Percentiles rank a stretch among this genome's conserved stretches.
Evolutionary conservation across 2,113 vertebrate species (phyloP).

Genomic region (Hiodon alosoides): DNA sequence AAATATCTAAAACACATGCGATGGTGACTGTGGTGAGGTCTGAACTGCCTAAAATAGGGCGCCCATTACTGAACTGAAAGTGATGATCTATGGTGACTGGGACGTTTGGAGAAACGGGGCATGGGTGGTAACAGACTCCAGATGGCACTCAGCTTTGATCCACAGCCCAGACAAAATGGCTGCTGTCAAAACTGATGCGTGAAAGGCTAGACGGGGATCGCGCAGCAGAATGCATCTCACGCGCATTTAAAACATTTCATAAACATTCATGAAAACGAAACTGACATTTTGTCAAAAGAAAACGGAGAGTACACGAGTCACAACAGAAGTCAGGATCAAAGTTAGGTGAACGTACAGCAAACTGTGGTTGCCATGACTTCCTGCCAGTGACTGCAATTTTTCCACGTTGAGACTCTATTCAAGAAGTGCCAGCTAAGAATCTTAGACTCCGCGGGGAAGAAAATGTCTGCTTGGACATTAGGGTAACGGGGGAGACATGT

Average conservation of each 20-base stretch:
- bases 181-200: conserved; percentile 13
- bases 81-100: conserved; percentile 38
- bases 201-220: background rate
- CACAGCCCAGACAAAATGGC: conserved; percentile 26
- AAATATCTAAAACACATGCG: conserved; percentile 47
- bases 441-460: background rate
- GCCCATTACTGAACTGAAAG: conserved; percentile 44
- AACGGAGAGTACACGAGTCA: too few relatives aligned
- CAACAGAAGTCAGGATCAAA: background rate
- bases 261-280: too few relatives aligned
- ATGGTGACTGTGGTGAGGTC: conserved; percentile 46
- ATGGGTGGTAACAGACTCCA: conserved; percentile 43
- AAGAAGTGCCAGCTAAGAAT: background rate
- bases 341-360: background rate
- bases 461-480: conserved; percentile 25
- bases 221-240: too few relatives aligned
- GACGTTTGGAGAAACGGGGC: conserved; percentile 40
- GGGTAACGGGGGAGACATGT: conserved; percentile 46
- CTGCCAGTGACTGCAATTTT: conserved; percentile 7
- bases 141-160: conserved; percentile 46
- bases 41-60: conserved; percentile 43
- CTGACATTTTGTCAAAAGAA: too few relatives aligned
- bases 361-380: conserved; percentile 26
- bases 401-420: conserved; percentile 28
- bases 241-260: too few relatives aligned